Evolutionary conservation across 2,797 vertebrate species (phyloP), one percentile per base, ranked within the genome.

Genomic region (Dipus sagitta): DNA sequence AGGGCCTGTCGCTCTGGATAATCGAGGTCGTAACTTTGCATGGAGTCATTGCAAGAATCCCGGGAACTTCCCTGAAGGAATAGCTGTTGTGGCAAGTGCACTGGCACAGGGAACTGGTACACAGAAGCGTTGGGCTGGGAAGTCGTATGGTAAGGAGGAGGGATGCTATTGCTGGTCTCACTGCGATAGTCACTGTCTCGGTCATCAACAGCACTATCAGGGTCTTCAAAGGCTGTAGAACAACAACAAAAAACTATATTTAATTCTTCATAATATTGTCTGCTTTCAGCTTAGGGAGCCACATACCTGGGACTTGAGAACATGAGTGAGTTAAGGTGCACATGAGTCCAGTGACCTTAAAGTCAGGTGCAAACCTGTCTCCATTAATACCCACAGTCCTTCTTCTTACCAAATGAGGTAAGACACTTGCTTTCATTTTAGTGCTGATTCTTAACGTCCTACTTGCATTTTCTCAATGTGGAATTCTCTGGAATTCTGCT

Each of bases 171-270:
- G 97, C 99, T 99, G 0, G 99, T 99, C 98, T 99, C 99, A 2
- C 99, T 99, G 95, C 99, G 99, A 92, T 99, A 99, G 98, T 99
- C 99, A 9, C 99, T 99, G 96, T 99, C 99, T 91, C 99, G 98
- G 97, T 99, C 99, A 52, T 99, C 99, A 17, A 99, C 99, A 0
- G 99, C 99, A 79, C 99, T 99, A 98, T 99, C 99, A 65, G 98
- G 99, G 86, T 99, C 99, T 97, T 99, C 99, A 90, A 99, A 98
- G 76, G 99, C 99, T 99, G 97, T 78, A 90, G 96, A 96, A 97
- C 30, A 98, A 97, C 95, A 96, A 70, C 12, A 75, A 84, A 95
- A 95, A 95, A 75, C 60, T 88, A 14, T 11, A 68, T 23, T 28
- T 9, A 8, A 18, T 77, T 54, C 47, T 70, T 38, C 3, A 65